Evolutionary conservation across 2,797 vertebrate genomes (phyloP).

Genomic region (Forpus xanthops): DNA sequence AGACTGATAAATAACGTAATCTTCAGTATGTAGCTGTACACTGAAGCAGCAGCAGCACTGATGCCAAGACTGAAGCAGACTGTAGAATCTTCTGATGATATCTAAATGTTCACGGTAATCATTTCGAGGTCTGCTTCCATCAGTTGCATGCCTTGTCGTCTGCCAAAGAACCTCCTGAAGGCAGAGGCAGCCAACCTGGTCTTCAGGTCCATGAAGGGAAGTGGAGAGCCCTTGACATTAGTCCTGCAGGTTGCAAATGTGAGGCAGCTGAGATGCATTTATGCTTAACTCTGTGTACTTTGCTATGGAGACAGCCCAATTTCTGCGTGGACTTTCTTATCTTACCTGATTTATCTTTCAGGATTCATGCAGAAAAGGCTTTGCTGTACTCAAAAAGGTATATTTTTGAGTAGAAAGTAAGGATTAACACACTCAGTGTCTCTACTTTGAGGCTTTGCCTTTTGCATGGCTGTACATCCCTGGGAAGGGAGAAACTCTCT

Average conservation of each 20-base stretch:
- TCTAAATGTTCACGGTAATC: neutral
- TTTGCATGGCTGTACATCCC: neutral
- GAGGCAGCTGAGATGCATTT: neutral
- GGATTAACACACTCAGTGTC: neutral
- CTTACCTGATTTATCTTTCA: accelerated
- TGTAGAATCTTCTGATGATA: neutral
- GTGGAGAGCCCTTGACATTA: neutral
- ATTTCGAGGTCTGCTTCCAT: neutral
- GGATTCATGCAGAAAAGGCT: neutral
- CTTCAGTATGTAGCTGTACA: neutral
- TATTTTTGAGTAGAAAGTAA: neutral
- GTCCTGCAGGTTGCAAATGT: neutral
- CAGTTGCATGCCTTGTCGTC: neutral
- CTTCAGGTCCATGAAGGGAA: neutral
- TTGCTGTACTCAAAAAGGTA: neutral
- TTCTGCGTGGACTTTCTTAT: neutral
- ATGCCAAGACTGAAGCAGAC: neutral
- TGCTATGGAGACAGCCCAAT: accelerated
- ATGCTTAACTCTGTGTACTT: neutral
- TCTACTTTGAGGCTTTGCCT: neutral
- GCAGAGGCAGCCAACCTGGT: neutral
- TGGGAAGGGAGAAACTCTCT: neutral
- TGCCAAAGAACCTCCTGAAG: neutral
- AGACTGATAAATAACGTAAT: neutral
- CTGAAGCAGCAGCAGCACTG: neutral